Evolutionary conservation across 1,140 invertebrate genomes (phyloP).

Genomic region (Aphelinus certus): DNA sequence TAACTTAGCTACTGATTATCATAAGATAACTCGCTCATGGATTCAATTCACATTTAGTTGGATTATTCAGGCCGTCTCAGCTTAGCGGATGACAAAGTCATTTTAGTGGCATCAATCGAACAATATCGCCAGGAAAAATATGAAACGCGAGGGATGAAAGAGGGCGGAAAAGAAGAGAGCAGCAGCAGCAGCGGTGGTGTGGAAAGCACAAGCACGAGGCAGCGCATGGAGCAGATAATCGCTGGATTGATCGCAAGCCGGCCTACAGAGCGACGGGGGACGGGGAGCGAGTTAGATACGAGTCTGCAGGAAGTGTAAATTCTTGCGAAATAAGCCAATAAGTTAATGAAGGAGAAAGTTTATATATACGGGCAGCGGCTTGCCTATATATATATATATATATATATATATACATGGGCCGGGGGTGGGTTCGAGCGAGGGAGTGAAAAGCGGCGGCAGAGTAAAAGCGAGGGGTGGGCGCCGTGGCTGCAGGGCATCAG

Average conservation of each 20-base stretch:
- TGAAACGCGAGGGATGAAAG: too few relatives aligned
- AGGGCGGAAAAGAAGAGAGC: too few relatives aligned
- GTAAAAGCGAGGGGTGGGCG: conserved; percentile 45
- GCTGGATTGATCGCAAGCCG: neutral
- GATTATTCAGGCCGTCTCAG: too few relatives aligned
- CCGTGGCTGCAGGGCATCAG: conserved; percentile 46
- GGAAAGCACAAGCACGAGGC: neutral
- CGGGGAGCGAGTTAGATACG: neutral
- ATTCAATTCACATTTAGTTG: too few relatives aligned
- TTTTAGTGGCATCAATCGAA: too few relatives aligned
- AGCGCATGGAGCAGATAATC: neutral
- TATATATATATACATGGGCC: neutral
- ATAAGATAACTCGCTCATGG: too few relatives aligned
- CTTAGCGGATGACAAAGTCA: too few relatives aligned
- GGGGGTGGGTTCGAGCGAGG: conserved; percentile 39
- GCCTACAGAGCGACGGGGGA: too few relatives aligned
- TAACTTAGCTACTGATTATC: too few relatives aligned
- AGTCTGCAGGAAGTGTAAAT: conserved; percentile 7
- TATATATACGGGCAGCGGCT: neutral
- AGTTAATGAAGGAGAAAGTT: conserved; percentile 27
- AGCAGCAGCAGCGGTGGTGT: too few relatives aligned
- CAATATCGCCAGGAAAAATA: too few relatives aligned
- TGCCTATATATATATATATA: neutral
- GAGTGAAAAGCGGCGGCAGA: conserved; percentile 24
- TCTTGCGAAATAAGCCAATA: conserved; percentile 20